phyloP scores from a whole-genome alignment of 2,888 invertebrate species.

The Lepidocyrtoides sp. region DNA sequence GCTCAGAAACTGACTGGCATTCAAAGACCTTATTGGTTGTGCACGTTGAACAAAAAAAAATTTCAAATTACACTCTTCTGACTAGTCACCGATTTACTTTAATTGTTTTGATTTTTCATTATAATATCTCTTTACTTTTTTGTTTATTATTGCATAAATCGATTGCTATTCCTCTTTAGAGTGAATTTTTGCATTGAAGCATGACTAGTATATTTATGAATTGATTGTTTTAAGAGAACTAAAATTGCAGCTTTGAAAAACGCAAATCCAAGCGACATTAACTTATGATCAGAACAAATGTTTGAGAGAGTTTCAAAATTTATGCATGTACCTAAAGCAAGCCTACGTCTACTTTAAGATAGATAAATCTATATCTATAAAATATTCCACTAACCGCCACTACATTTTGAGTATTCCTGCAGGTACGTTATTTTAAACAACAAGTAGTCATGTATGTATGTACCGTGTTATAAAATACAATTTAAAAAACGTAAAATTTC shows the following conservation, averaged over 20 bases:
- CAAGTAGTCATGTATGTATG: not conserved
- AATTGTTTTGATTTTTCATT: not conserved
- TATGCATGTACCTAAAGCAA: no score
- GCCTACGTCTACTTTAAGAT: no score
- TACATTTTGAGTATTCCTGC: conserved; percentile 80
- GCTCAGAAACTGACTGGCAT: not conserved
- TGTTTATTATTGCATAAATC: conserved; percentile 1
- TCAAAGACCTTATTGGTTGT: no score
- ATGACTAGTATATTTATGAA: conserved; percentile 61
- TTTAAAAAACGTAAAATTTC: not conserved
- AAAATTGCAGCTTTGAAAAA: conserved; percentile 26
- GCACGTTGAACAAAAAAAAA: conserved; percentile 33
- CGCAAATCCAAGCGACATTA: not conserved
- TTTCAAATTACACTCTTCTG: conserved; percentile 21
- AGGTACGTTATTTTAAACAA: conserved; percentile 75
- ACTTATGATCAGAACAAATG: no score
- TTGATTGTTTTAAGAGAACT: conserved; percentile 65
- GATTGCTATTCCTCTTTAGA: not conserved
- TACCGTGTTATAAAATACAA: not conserved
- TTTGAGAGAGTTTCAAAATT: no score
- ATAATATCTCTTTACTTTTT: conserved; percentile 3
- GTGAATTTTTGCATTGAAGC: conserved; percentile 31
- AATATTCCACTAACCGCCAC: conserved; percentile 26
- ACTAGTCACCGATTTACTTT: conserved; percentile 39
- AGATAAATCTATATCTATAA: no score